Evolutionary conservation across 2,113 vertebrate species (phyloP).

Genomic region (Rhinoptilus africanus): DNA sequence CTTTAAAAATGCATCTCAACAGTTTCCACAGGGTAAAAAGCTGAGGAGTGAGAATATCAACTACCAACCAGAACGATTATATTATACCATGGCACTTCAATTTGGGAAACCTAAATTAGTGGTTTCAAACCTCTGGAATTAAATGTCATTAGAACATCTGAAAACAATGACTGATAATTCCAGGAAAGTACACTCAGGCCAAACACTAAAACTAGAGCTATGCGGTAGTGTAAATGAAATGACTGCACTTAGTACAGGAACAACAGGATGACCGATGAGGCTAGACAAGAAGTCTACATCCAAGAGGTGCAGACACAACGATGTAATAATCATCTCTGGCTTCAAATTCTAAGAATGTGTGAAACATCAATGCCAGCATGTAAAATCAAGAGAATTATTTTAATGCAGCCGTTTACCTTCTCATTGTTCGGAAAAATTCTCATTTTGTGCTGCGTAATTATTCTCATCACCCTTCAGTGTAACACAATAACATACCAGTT

Average conservation of each 20-base stretch:
- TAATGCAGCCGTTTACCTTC: background rate
- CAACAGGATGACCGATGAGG: background rate
- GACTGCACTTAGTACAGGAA: background rate
- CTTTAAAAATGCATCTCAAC: conserved; percentile 13
- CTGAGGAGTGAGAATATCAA: background rate
- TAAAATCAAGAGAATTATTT: background rate
- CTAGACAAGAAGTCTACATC: background rate
- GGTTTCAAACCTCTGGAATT: conserved; percentile 23
- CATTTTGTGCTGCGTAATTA: conserved; percentile 5
- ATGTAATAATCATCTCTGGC: background rate
- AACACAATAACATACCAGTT: background rate
- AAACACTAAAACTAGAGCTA: background rate
- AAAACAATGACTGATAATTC: conserved; percentile 21
- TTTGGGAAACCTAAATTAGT: conserved; percentile 8
- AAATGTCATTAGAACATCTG: conserved; percentile 6
- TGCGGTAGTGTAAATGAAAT: background rate
- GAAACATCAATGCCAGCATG: background rate
- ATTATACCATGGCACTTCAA: background rate
- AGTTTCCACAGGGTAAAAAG: background rate
- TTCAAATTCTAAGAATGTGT: background rate
- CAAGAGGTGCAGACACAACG: background rate
- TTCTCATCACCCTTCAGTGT: background rate
- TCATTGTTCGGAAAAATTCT: background rate
- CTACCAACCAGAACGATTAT: background rate
- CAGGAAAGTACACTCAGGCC: background rate